Base-by-base conservation (phyloP, 2,113 vertebrate genomes). In the Hassar affinis region DNA sequence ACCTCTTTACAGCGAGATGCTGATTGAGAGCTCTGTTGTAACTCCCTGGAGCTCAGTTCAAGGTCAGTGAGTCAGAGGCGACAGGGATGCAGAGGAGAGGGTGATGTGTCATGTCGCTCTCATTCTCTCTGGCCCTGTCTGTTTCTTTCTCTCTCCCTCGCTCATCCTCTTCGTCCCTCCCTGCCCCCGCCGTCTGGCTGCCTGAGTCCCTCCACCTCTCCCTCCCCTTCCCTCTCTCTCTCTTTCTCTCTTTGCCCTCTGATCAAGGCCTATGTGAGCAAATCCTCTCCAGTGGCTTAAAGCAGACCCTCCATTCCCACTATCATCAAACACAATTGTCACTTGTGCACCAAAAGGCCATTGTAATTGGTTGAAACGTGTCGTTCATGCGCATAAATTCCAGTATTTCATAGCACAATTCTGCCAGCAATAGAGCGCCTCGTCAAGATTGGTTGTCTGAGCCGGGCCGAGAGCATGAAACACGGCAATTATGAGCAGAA, bases 11-110 rank as follows among this genome's bases (percentile, higher is more conserved):
- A 85, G 81, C 66, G 68, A 72, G 81, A 80, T 59, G 49, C 59
- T 83, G 86, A 85, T 84, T 84, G 74, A 74, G 51, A 71, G 82
- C 89, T 92, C 89, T 92, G 92, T 91, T 85, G 80, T 84, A 85
- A 78, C 79, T 85, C 83, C 79, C 85, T 47, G 64, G 72, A 81
- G 78, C 84, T 68, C 88, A 86, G 91, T 92, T 94, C 92, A 94
- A 94, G 93, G 94, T 92, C 93, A 93, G 87, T 89, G 90, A 93
- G 91, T 93, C 92, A 92, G 90, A 92, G 87, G 87, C 84, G 47
- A 87, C 88, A 82, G 90, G 85, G 89, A 90, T 86, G 83, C 57
- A 86, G 86, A 84, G 88, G 87, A 92, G 89, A 90, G 91, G 92
- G 90, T 89, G 91, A 92, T 81, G 90, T 88, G 93, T 92, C 92